Evolutionary conservation across 2,888 invertebrate species (phyloP).

Genomic region (Macroteleia sp.): DNA sequence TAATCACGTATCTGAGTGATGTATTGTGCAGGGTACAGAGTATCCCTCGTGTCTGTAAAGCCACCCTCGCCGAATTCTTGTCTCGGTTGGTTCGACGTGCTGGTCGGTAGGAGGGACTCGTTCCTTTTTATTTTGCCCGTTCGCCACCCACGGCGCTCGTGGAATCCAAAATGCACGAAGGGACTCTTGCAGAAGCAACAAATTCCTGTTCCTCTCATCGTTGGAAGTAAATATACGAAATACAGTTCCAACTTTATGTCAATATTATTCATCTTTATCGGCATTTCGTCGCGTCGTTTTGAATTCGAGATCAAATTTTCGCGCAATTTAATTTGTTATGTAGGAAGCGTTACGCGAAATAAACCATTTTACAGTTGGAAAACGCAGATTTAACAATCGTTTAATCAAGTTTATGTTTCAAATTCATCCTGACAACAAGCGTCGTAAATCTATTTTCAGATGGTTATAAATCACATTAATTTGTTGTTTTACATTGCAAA

Average conservation of each 20-base stretch:
- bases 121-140: slow-evolving; percentile 70
- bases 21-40: slow-evolving; percentile 33
- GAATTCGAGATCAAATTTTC: slow-evolving; percentile 22
- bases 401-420: too few relatives aligned
- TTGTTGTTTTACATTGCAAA: too few relatives aligned
- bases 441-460: too few relatives aligned
- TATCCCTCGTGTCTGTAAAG: slow-evolving; percentile 37
- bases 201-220: slow-evolving; percentile 10
- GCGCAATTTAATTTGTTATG: slow-evolving; percentile 15
- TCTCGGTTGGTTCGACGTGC: slow-evolving; percentile 17
- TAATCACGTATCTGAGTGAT: slow-evolving; percentile 57
- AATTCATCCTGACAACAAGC: too few relatives aligned
- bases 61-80: slow-evolving; percentile 33
- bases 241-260: slow-evolving; percentile 40
- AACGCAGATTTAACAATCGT: neutral
- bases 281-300: slow-evolving; percentile 21
- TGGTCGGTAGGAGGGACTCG: slow-evolving; percentile 54
- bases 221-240: slow-evolving; percentile 23
- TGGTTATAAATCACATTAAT: too few relatives aligned
- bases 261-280: slow-evolving; percentile 45
- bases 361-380: neutral
- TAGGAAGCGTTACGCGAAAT: neutral
- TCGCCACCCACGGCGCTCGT: slow-evolving; percentile 75
- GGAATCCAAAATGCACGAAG: slow-evolving; percentile 68
- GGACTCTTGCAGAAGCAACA: slow-evolving; percentile 40